These are phyloP conservation scores for Graphium colonna DNA, from an alignment of 2,888 invertebrate species.

Conservation along the genomic window DNA sequence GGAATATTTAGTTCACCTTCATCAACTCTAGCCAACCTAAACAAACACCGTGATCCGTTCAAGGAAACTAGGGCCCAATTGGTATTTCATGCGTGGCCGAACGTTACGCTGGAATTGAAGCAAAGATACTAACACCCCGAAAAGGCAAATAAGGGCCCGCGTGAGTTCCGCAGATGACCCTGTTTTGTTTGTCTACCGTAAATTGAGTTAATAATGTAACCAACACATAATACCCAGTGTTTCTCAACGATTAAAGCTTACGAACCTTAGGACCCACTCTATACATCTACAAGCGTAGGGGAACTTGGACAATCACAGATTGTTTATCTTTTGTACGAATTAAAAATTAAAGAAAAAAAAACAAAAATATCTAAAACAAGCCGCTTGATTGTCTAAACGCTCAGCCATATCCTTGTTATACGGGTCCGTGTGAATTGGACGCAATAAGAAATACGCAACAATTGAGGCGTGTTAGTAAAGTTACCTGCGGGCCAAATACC, in stretches of 20 bases:
- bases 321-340: no score
- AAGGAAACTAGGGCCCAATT: constrained; percentile 75
- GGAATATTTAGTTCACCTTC: constrained; percentile 32
- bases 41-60: constrained; percentile 72
- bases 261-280: no score
- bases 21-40: constrained; percentile 59
- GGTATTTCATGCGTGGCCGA: constrained; percentile 75
- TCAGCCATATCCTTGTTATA: constrained; percentile 60
- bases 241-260: not conserved
- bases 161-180: constrained; percentile 63
- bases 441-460: constrained; percentile 62
- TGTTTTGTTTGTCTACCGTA: constrained; percentile 71
- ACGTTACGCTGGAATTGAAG: constrained; percentile 71
- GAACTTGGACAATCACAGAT: no score
- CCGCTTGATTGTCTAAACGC: not conserved
- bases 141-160: constrained; percentile 74
- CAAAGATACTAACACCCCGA: constrained; percentile 70
- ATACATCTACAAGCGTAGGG: no score
- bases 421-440: constrained; percentile 66
- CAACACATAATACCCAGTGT: constrained; percentile 21
- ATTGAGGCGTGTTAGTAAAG: constrained; percentile 48
- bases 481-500: constrained; percentile 67
- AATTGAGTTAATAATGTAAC: constrained; percentile 45
- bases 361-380: not conserved
- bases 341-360: no score